Evolutionary conservation across 2,888 invertebrate genomes (phyloP).

Genomic region (Callinectes sapidus): DNA sequence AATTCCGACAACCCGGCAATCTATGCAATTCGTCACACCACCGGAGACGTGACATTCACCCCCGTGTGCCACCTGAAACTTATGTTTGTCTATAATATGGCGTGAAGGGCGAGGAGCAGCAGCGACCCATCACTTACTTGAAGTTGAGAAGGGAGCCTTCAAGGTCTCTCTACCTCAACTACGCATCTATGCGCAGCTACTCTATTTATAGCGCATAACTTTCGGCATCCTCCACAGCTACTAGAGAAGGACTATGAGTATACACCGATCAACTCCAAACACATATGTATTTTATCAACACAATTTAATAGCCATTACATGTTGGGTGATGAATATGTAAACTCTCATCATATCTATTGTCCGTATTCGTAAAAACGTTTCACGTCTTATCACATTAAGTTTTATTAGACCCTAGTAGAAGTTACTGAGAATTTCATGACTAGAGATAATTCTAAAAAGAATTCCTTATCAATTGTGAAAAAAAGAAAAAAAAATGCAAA

Average conservation of each 20-base stretch:
- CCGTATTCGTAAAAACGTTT: no score
- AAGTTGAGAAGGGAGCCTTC: background rate
- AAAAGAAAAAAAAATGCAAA: no score
- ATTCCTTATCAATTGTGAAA: no score
- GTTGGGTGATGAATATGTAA: no score
- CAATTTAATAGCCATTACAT: no score
- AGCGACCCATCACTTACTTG: background rate
- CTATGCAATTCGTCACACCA: background rate
- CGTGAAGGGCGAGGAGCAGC: background rate
- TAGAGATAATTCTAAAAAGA: no score
- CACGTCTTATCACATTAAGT: no score
- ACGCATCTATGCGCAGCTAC: background rate
- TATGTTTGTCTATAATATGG: background rate
- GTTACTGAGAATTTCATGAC: no score
- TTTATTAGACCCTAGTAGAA: no score
- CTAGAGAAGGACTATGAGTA: background rate
- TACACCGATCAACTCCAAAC: background rate
- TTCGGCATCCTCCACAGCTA: background rate
- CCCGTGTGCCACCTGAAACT: background rate
- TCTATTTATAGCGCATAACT: background rate
- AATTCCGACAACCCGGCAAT: background rate
- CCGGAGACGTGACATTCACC: background rate
- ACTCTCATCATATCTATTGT: no score
- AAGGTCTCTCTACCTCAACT: background rate
- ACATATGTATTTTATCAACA: background rate